Evolutionary conservation across 2,797 vertebrate genomes (phyloP).

Genomic region (Decapterus maruadsi): DNA sequence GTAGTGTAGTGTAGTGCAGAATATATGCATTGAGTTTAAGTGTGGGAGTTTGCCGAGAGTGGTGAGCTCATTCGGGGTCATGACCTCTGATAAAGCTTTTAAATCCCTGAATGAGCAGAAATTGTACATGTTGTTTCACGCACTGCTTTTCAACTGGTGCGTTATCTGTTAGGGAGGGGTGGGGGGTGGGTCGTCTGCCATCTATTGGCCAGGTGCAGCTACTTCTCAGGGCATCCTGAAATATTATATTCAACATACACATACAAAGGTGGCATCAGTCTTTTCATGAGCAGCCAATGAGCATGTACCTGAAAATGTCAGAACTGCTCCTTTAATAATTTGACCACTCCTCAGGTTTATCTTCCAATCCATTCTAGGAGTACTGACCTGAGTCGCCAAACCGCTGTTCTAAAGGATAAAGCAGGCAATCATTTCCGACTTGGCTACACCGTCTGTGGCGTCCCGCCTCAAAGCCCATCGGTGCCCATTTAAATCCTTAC

Average conservation of each 20-base stretch:
- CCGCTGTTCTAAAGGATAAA: neutral
- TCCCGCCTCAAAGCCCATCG: neutral
- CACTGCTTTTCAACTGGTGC: neutral
- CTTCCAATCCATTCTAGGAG: neutral
- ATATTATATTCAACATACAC: neutral
- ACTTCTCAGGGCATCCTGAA: neutral
- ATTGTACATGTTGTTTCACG: neutral
- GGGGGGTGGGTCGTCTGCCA: neutral
- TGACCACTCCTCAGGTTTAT: neutral
- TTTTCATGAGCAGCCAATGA: neutral
- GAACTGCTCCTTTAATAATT: neutral
- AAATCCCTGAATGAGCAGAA: conserved; percentile 12
- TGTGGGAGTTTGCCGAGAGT: conserved; percentile 1
- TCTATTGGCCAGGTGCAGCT: neutral
- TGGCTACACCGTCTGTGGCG: neutral
- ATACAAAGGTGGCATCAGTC: neutral
- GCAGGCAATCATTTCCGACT: neutral
- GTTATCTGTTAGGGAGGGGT: neutral
- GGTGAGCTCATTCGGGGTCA: conserved; percentile 30
- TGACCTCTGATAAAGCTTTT: conserved; percentile 51
- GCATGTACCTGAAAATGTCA: neutral
- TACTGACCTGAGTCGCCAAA: neutral
- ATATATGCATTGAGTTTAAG: conserved; percentile 1
- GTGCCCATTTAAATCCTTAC: neutral
- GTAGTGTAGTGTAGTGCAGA: neutral